Evolutionary conservation across 2,888 invertebrate genomes (phyloP).

Genomic region (Eudasyphora cyanicolor): DNA sequence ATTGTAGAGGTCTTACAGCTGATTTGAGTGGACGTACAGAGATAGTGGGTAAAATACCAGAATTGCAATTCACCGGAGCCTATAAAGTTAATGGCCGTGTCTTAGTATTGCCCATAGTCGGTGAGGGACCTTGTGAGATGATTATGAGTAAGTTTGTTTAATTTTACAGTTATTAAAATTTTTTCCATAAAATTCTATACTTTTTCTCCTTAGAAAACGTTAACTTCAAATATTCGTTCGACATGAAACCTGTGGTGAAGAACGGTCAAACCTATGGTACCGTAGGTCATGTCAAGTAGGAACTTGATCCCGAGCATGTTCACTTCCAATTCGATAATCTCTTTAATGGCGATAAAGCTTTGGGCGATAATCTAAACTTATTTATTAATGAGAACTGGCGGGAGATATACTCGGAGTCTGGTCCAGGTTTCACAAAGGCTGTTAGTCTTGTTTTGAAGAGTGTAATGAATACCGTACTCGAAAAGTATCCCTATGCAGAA

Average conservation of each 20-base stretch:
- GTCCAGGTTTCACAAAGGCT: constrained; percentile 66
- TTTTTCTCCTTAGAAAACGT: constrained; percentile 50
- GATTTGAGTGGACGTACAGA: constrained; percentile 67
- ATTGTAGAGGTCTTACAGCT: constrained; percentile 70
- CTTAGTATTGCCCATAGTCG: constrained; percentile 73
- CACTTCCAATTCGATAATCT: constrained; percentile 75
- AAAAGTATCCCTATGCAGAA: constrained; percentile 70
- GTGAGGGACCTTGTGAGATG: constrained; percentile 69
- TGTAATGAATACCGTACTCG: constrained; percentile 76
- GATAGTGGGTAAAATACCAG: constrained; percentile 68
- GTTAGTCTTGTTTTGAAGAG: constrained; percentile 73
- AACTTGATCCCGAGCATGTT: constrained; percentile 59
- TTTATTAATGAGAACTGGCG: constrained; percentile 81
- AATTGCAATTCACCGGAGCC: constrained; percentile 71
- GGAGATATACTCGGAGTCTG: constrained; percentile 60
- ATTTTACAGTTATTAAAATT: neutral
- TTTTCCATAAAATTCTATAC: constrained; percentile 77
- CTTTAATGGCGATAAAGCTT: constrained; percentile 79
- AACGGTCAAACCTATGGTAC: constrained; percentile 55
- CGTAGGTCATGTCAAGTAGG: constrained; percentile 58
- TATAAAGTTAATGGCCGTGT: constrained; percentile 74
- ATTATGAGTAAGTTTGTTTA: neutral
- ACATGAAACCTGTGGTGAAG: constrained; percentile 51
- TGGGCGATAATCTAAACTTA: constrained; percentile 80
- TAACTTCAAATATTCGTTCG: constrained; percentile 12